Base-by-base conservation (phyloP, 2,888 invertebrate genomes). In the Gryllus longicercus region DNA sequence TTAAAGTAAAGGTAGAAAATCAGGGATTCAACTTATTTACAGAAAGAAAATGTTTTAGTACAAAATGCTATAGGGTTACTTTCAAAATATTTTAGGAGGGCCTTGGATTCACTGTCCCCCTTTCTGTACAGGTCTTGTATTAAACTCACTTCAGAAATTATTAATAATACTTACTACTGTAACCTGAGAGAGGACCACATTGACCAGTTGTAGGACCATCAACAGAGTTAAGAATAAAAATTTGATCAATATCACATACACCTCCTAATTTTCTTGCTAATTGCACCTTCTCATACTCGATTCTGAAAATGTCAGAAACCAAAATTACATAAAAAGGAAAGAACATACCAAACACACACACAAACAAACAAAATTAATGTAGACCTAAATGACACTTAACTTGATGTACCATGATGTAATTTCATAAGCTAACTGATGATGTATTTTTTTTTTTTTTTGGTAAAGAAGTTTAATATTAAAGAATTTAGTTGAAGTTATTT, bases 111-210 rank as follows among this genome's bases (percentile, higher is more conserved):
- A 0, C 18, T 74, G 18, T 5, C 1, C 21, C 5, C 21, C 74
- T 21, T 74, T 74, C 5, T 18, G 74, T n/a, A 1, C 74, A 74
- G 5, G 10, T 11, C 5, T 74, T 21, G 18, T 76, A 10, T n/a
- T 76, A 3, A 23, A 23, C 21, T n/a, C 18, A 76, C 12, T 38
- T 38, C 38, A 38, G 11, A n/a, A 50, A 50, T 50, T 50, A 49
- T 23, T 11, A 21, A 50, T 50, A n/a, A 25, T 25, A 83, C 85
- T 84, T 84, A 87, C 87, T 87, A 21, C 85, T 84, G 78, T 86
- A 87, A 78, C 86, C 86, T n/a, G 85, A 84, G 2, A 87, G 83
- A 49, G 86, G 84, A 11, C 86, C 87, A 83, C 87, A 87, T 77
- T 86, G 84, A 3, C 85, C 86, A 25, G 85, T 84, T 1, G 87